These are phyloP conservation scores for Notiomystis cincta DNA, from an alignment of 2,113 vertebrate genomes.

Conservation along the genomic window DNA sequence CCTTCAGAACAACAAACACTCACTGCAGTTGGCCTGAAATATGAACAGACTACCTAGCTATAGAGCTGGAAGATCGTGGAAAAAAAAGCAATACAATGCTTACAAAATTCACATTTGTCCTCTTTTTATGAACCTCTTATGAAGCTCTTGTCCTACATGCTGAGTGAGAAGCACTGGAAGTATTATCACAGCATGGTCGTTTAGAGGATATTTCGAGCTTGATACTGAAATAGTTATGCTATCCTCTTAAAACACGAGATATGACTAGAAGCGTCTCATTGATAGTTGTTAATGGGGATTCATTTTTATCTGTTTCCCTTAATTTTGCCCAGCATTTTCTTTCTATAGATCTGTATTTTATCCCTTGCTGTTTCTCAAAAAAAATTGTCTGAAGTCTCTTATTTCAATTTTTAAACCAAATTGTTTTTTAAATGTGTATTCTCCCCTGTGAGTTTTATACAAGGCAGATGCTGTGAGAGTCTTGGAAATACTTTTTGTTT, in stretches of 20 bases:
- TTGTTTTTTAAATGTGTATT: conserved; percentile 14
- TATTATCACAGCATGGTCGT: not conserved
- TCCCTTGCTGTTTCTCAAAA: not conserved
- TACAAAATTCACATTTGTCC: not conserved
- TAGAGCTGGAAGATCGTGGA: not conserved
- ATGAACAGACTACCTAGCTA: not conserved
- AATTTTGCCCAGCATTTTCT: conserved; percentile 23
- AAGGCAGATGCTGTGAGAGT: not conserved
- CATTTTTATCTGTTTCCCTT: not conserved
- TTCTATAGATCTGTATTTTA: not conserved
- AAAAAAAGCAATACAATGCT: not conserved
- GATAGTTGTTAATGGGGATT: not conserved
- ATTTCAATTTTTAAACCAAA: conserved; percentile 10
- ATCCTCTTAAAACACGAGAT: not conserved
- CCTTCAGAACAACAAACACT: not conserved
- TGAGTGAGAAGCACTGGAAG: conserved; percentile 15
- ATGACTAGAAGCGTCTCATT: not conserved
- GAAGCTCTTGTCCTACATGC: not conserved
- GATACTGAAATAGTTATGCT: not conserved
- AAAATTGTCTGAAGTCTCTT: not conserved
- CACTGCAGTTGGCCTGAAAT: not conserved
- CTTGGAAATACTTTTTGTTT: conserved; percentile 23
- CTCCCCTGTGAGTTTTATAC: not conserved
- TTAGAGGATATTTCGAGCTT: not conserved
- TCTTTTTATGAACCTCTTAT: conserved; percentile 1